Conservation (phyloP, 92 coral and sea anemone genomes). For the Siderastrea radians region DNA sequence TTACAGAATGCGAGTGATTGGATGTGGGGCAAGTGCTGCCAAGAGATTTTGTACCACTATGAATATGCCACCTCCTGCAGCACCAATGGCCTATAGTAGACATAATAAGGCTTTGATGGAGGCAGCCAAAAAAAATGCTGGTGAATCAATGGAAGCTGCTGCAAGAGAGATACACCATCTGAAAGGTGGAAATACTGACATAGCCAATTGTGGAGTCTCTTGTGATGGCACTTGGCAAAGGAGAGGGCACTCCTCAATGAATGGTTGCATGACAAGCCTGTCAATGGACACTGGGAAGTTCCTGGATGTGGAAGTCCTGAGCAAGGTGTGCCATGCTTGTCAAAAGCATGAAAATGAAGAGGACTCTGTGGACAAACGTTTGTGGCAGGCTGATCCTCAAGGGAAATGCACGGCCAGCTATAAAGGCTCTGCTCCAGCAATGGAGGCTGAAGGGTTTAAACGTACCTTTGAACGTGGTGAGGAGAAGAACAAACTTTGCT, state of each 20-base stretch:
- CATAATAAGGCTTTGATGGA: no score
- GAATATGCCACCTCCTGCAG: no score
- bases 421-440: no score
- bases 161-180: slow-evolving; percentile 20
- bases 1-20: slow-evolving; percentile 22
- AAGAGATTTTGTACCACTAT: no score
- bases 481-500: no score
- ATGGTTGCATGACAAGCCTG: slow-evolving; percentile 29
- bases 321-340: slow-evolving; percentile 48
- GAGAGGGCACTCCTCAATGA: slow-evolving; percentile 31
- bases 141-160: slow-evolving; percentile 15
- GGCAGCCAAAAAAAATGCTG: slow-evolving; percentile 16
- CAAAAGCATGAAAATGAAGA: slow-evolving; percentile 7
- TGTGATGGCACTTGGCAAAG: no score
- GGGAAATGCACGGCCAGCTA: no score
- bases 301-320: slow-evolving; percentile 35
- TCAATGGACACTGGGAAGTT: slow-evolving; percentile 49
- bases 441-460: no score
- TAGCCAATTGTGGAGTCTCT: slow-evolving; percentile 10
- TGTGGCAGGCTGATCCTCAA: slow-evolving; percentile 6
- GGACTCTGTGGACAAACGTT: neutral
- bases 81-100: no score
- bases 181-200: neutral
- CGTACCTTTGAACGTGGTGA: no score
- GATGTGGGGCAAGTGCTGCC: no score